These are phyloP conservation scores for Eupsittula cactorum DNA, from an alignment of 2,113 vertebrate species.

Conservation along the genomic window DNA sequence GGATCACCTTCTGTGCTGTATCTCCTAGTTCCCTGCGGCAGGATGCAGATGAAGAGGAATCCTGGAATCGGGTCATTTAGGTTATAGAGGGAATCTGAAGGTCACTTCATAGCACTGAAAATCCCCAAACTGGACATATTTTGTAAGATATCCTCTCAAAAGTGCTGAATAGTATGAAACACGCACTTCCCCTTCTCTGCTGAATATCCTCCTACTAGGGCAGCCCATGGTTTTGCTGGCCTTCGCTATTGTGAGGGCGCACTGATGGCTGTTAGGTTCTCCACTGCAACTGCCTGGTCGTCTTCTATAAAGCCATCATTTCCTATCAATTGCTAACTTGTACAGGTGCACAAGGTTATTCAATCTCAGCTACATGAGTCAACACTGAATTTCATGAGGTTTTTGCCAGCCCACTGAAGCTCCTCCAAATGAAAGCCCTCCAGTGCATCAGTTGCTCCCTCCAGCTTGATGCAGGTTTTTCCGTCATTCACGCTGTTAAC, in stretches of 20 bases:
- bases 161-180: not conserved
- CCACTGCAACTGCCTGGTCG: fast-evolving
- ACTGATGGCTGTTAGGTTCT: not conserved
- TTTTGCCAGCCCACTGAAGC: not conserved
- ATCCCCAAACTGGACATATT: not conserved
- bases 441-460: not conserved
- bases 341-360: fast-evolving
- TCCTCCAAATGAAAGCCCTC: not conserved
- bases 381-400: not conserved
- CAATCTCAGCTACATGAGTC: not conserved
- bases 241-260: not conserved
- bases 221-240: not conserved
- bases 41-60: not conserved
- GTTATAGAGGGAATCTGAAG: not conserved
- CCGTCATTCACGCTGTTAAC: not conserved
- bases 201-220: not conserved
- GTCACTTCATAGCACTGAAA: not conserved
- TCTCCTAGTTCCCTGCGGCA: not conserved
- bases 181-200: not conserved
- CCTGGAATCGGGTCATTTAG: not conserved
- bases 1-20: not conserved
- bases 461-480: not conserved
- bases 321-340: not conserved
- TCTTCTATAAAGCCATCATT: not conserved
- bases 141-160: not conserved